These are phyloP conservation scores for Phaethornis superciliosus DNA, from an alignment of 2,113 vertebrate species.

Conservation along the genomic window DNA sequence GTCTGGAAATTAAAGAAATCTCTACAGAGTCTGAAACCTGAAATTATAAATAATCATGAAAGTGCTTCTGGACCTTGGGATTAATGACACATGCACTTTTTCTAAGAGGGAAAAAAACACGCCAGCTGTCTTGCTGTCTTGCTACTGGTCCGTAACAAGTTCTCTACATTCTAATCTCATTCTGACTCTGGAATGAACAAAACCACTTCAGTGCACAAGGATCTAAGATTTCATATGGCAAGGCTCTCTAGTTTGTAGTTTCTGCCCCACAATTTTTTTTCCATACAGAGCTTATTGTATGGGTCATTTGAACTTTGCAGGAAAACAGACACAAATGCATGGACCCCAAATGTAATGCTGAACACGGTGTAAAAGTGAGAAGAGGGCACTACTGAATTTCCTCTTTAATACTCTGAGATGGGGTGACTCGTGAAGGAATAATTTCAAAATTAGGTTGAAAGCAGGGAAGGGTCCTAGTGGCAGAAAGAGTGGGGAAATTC, in stretches of 20 bases:
- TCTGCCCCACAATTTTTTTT: background rate
- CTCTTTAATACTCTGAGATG: background rate
- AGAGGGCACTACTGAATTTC: background rate
- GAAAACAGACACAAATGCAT: background rate
- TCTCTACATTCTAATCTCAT: background rate
- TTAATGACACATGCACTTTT: background rate
- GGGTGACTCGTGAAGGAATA: background rate
- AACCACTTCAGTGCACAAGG: background rate
- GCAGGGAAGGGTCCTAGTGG: background rate
- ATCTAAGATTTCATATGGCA: background rate
- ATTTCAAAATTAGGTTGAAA: background rate
- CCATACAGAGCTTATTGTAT: background rate
- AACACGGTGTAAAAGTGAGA: background rate
- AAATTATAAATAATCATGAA: slow-evolving; percentile 1
- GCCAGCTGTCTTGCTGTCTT: background rate
- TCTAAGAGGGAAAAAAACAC: background rate
- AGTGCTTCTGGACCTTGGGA: background rate
- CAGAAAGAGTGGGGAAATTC: background rate
- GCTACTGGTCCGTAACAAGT: background rate
- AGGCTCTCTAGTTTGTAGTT: background rate
- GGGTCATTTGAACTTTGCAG: background rate
- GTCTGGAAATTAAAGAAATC: background rate
- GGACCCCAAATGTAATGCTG: background rate
- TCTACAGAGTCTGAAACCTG: background rate
- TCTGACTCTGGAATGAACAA: rapidly evolving